These are phyloP conservation scores for Acrocephalus scirpaceus DNA, from an alignment of 2,797 vertebrate species.

Conservation along the genomic window DNA sequence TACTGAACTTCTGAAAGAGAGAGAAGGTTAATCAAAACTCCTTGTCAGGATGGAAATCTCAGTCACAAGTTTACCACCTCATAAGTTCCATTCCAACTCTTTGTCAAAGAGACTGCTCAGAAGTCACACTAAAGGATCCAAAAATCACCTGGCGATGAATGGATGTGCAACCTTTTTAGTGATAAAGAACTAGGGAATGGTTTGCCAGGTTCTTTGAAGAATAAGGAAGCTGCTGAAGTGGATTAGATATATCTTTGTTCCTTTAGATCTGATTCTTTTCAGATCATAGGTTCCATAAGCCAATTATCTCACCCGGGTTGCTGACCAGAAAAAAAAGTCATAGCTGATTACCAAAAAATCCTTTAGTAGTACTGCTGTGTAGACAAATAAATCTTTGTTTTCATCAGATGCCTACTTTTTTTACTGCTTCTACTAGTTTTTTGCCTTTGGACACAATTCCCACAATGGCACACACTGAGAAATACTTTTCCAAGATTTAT, in stretches of 20 bases:
- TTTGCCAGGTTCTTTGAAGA: neutral
- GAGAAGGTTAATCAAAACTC: neutral
- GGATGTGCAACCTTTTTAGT: neutral
- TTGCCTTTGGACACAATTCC: neutral
- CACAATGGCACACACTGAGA: neutral
- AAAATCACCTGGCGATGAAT: neutral
- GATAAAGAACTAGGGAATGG: neutral
- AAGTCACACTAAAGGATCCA: neutral
- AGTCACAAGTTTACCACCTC: neutral
- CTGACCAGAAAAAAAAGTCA: neutral
- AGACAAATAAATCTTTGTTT: neutral
- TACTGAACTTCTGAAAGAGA: neutral
- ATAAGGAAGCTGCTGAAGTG: neutral
- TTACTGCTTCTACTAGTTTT: neutral
- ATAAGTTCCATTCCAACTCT: neutral
- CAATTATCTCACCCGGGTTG: neutral
- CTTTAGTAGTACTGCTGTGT: neutral
- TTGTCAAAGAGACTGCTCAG: neutral
- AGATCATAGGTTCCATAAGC: neutral
- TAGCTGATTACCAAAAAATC: neutral
- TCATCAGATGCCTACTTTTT: neutral
- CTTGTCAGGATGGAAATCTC: neutral
- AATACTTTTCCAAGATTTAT: neutral
- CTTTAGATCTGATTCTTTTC: neutral
- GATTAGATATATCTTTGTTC: neutral